Base-by-base conservation (phyloP, 2,113 vertebrate species). In the Clinocottus analis region DNA sequence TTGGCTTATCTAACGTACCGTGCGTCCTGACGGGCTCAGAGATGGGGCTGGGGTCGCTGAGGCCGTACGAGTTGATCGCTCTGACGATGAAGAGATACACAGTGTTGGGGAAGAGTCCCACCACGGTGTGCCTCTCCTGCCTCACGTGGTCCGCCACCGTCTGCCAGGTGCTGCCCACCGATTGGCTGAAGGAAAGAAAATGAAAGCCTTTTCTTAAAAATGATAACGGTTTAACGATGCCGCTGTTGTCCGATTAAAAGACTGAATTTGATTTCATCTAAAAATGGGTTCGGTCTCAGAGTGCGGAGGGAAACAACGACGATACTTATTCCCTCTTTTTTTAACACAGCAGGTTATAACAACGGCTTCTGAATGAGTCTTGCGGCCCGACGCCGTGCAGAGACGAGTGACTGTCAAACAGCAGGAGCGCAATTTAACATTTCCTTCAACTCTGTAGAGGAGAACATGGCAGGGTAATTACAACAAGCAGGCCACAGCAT, bases 61-160 rank as follows among this genome's bases (percentile, higher is more conserved):
- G 95, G 67, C 98, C 98, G 0, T 97, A 94, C 7, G 92, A 80
- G 10, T 97, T 98, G 87, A 95, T 94, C 0, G 98, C 97, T 69
- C 98, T 92, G 59, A 99, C 96, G 37, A 98, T 94, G 75, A 99
- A 99, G 76, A 99, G 93, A 87, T 99, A 99, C 68, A 97, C 87
- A 0, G 97, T 97, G 92, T 96, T 93, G 11, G 97, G 96, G 85
- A 95, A 83, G 21, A 99, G 96, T 62, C 95, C 95, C 0, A 92
- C 85, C 21, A 99, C 95, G 0, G 96, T 98, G 94, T 98, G 95
- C 27, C 93, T 96, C 91, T 98, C 97, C 33, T 96, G 91, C 87
- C 89, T 95, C 77, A 99, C 97, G 0, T 95, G 85, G 0, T 97
- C 93, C 0, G 97, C 97, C 72, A 98, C 97, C 0, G 97, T 99